Evolutionary conservation across 2,797 vertebrate genomes (phyloP).

Genomic region (Liasis olivaceus): DNA sequence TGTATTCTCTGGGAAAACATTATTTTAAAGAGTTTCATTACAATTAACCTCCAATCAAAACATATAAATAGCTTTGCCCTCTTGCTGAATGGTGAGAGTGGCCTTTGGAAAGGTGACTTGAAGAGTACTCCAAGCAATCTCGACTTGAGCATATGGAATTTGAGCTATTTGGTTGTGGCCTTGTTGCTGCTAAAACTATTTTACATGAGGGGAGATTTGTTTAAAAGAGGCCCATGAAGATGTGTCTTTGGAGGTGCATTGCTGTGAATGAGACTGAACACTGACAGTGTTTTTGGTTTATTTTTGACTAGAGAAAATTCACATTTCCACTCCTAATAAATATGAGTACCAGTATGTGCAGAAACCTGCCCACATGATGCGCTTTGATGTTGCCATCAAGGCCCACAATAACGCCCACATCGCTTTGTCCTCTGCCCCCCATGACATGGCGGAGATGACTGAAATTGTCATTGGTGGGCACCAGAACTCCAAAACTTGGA

Average conservation of each 20-base stretch:
- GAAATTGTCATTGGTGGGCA: conserved; percentile 89
- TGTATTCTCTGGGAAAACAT: not conserved
- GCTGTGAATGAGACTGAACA: not conserved
- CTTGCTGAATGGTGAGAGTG: not conserved
- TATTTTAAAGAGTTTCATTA: not conserved
- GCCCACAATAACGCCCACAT: conserved; percentile 90
- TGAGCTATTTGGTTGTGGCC: not conserved
- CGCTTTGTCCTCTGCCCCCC: conserved; percentile 85
- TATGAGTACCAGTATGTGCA: conserved; percentile 94
- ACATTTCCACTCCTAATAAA: conserved; percentile 94
- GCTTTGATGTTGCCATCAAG: conserved; percentile 86
- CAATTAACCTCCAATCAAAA: not conserved
- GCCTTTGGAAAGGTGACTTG: too few relatives aligned
- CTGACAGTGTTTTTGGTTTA: conserved; percentile 19
- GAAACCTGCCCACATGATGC: conserved; percentile 83
- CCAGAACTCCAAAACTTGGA: conserved; percentile 90
- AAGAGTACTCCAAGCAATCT: not conserved
- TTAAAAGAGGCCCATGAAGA: not conserved
- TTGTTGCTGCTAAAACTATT: not conserved
- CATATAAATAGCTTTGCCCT: not conserved
- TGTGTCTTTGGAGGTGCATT: not conserved
- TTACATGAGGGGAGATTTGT: not conserved
- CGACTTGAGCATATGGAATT: not conserved
- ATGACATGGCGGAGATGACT: conserved; percentile 87
- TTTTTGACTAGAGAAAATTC: conserved; percentile 87